These are phyloP conservation scores for Digitonthophagus gazella DNA, from an alignment of 2,888 invertebrate species.

Conservation along the genomic window DNA sequence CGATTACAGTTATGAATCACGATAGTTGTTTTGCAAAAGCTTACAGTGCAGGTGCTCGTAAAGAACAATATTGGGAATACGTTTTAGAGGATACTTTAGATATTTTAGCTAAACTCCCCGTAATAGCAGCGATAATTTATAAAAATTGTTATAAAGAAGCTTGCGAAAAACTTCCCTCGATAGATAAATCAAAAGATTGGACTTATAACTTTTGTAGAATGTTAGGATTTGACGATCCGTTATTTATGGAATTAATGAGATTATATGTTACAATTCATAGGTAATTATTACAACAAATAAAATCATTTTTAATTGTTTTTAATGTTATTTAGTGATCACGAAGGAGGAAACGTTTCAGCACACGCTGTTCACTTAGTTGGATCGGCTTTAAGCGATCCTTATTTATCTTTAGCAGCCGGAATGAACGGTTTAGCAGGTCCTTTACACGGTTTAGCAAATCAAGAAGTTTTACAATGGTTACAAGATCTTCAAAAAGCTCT, in stretches of 20 bases:
- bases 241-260: constrained; percentile 88
- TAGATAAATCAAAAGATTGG: constrained; percentile 90
- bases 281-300: too few species aligned
- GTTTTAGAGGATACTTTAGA: constrained; percentile 95
- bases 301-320: too few species aligned
- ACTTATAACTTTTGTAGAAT: constrained; percentile 87
- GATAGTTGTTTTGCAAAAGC: constrained; percentile 92
- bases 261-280: constrained; percentile 90
- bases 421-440: constrained; percentile 95
- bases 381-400: constrained; percentile 91
- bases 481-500: constrained; percentile 84
- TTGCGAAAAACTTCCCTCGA: constrained; percentile 82
- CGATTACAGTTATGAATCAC: constrained; percentile 86
- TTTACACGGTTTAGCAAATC: constrained; percentile 93
- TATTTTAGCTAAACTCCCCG: constrained; percentile 90
- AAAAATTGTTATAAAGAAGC: constrained; percentile 83
- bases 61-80: constrained; percentile 90
- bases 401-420: constrained; percentile 88
- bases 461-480: constrained; percentile 89
- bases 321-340: constrained; percentile 76
- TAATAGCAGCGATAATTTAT: constrained; percentile 94
- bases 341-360: constrained; percentile 95
- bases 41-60: constrained; percentile 83
- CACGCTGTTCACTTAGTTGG: constrained; percentile 93
- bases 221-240: constrained; percentile 82